A percentile compares a stretch with the other conserved stretches of the same genome.
phyloP scores from a whole-genome alignment of 2,113 vertebrate genomes.

The Lepus americanus region DNA sequence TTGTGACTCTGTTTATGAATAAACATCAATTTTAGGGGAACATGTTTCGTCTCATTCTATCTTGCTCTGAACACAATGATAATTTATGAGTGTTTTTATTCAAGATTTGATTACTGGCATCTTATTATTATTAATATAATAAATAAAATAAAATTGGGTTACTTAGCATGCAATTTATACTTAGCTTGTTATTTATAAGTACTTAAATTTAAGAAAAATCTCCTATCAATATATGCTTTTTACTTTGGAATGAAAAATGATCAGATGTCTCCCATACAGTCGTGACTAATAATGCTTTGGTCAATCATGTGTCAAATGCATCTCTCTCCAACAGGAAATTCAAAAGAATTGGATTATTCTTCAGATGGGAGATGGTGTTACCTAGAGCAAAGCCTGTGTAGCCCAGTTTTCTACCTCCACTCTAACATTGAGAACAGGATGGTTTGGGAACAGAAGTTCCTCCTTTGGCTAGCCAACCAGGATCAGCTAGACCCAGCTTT shows the following conservation, averaged over 20 bases:
- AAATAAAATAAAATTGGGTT: slow-evolving; percentile 56
- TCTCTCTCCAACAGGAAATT: neutral
- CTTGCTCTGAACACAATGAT: slow-evolving; percentile 52
- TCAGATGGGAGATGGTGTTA: neutral
- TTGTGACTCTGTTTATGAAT: slow-evolving; percentile 81
- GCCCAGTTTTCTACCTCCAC: too few species aligned
- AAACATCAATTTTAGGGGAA: slow-evolving; percentile 73
- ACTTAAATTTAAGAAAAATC: slow-evolving; percentile 66
- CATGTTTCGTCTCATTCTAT: slow-evolving; percentile 58
- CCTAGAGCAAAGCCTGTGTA: too few species aligned
- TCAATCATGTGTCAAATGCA: slow-evolving; percentile 8
- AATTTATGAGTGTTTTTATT: slow-evolving; percentile 62
- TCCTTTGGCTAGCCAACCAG: too few species aligned
- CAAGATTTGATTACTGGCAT: slow-evolving; percentile 13
- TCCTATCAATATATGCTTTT: slow-evolving; percentile 10
- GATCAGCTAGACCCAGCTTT: too few species aligned
- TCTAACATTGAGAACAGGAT: too few species aligned
- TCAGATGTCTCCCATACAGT: slow-evolving; percentile 9
- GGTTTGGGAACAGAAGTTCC: too few species aligned
- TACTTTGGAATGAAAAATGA: slow-evolving; percentile 51
- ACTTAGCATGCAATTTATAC: neutral
- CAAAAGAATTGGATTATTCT: neutral
- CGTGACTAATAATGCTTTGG: neutral
- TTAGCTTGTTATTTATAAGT: neutral
- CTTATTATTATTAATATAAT: slow-evolving; percentile 68